Evolutionary conservation across 2,797 vertebrate species (phyloP).

Genomic region (Galaxias olidus): DNA sequence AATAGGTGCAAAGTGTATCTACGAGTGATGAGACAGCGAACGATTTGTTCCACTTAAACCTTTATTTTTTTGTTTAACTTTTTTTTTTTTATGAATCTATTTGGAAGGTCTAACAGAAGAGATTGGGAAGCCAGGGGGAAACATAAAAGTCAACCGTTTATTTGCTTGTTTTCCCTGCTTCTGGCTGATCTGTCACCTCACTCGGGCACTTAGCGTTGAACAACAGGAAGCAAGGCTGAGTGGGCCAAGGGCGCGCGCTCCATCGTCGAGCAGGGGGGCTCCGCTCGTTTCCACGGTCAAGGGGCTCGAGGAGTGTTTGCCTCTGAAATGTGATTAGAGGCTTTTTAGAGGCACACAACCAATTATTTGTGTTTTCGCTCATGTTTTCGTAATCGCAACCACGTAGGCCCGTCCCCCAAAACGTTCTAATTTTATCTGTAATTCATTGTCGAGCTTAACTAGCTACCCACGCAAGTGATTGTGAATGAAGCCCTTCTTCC

Average conservation of each 20-base stretch:
- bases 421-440: no score
- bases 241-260: constrained; percentile 37
- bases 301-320: background rate
- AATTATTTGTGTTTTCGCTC: no score
- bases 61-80: no score
- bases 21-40: no score
- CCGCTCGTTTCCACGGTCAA: background rate
- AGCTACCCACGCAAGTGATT: no score
- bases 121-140: constrained; percentile 14
- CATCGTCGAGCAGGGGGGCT: constrained; percentile 10
- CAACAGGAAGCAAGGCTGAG: constrained; percentile 59
- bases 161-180: constrained; percentile 25
- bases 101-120: background rate
- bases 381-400: no score
- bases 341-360: no score
- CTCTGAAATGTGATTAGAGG: background rate
- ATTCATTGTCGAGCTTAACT: no score
- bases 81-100: background rate
- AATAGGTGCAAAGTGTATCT: background rate
- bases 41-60: no score
- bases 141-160: constrained; percentile 19
- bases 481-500: no score
- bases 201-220: constrained; percentile 34
- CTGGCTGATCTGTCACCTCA: constrained; percentile 47
- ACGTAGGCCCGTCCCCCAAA: no score